Base-by-base conservation (phyloP, 1,140 invertebrate species). In the Drosophila varians region DNA sequence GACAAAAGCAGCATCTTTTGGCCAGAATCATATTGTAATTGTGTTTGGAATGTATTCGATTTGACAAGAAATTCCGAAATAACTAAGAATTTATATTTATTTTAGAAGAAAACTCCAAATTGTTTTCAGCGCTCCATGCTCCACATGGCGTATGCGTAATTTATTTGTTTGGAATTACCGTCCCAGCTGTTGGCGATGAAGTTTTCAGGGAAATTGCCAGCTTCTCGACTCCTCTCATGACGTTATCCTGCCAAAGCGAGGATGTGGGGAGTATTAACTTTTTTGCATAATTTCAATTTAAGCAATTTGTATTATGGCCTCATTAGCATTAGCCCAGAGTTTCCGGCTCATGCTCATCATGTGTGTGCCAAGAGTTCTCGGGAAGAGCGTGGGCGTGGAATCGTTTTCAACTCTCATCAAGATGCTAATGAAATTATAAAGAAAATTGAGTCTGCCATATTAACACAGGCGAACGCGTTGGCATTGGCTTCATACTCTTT, bases 361-460 rank as follows among this genome's bases (percentile, higher is more conserved):
- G 40, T 16, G 36, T 0, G 8, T 7, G 3, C 36, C n/a, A 31
- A 6, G 25, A n/a, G n/a, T n/a, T 11, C 28, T 3, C 9, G 3
- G 9, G 9, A 1, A 38, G 36, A 14, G 6, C 74, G 60, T 64
- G 42, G 55, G 52, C 8, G 66, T 72, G 65, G 65, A 68, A 70
- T 38, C 55, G 73, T 65, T 83, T 74, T 74, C 55, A 77, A 66
- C 43, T 64, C 76, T 62, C 79, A 86, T 86, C 68, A 75, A 73
- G 61, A 84, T 86, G 76, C 72, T 86, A 84, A 84, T 86, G 80
- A 74, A 84, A 86, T 84, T 86, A 80, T 76, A 80, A 80, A 76
- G 72, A 68, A 84, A 84, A 84, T 84, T 86, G 76, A 86, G 82
- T 80, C 82, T 73, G 77, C 57, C 64, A 69, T 75, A 74, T 78